Evolutionary conservation across 2,888 invertebrate species (phyloP), one percentile per base, ranked within the genome.

Genomic region (Drosophila falleni): DNA sequence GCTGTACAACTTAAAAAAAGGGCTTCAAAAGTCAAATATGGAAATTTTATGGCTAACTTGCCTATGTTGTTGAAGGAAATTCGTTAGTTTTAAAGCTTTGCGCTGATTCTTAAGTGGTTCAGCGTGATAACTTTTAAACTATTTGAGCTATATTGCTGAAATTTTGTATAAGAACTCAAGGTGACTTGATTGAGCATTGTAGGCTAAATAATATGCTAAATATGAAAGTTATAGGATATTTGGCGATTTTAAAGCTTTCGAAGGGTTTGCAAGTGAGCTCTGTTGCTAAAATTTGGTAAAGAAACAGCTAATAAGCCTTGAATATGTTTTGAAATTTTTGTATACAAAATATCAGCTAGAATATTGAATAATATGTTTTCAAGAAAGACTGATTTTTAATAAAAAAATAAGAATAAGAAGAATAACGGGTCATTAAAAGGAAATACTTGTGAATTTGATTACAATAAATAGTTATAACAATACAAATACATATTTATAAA

Each of bases 31-130:
- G 15, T 47, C 13, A 26, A 47, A 26, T 47, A 58, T 58, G 58
- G 23, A 58, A 58, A 58, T 58, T 46, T 47, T 23, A 46, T 58
- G 26, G 58, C 26, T 16, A 47, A 37, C 35, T 16, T 47, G 58
- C 26, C 46, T 26, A 46, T 46, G 35, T 47, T 58, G 23, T 29
- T n/a, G 3, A 46, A 26, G 47, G 26, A 29, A 46, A 37, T 58
- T 58, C 44, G 35, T n/a, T 26, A 19, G 54, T n/a, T 33, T 59
- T 11, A 49, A 26, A 44, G 49, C 15, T 29, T 42, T 26, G 15
- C 11, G 50, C 26, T 33, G 41, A 13, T 59, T 59, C 23, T 8
- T 3, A 10, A 31, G 10, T 16, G 47, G 10, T 42, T 60, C 33
- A 15, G n/a, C 9, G 11, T 23, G 13, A 11, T 41, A 41, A 13